Evolutionary conservation across 1,140 invertebrate species (phyloP).

Genomic region (Heterodera carotae): DNA sequence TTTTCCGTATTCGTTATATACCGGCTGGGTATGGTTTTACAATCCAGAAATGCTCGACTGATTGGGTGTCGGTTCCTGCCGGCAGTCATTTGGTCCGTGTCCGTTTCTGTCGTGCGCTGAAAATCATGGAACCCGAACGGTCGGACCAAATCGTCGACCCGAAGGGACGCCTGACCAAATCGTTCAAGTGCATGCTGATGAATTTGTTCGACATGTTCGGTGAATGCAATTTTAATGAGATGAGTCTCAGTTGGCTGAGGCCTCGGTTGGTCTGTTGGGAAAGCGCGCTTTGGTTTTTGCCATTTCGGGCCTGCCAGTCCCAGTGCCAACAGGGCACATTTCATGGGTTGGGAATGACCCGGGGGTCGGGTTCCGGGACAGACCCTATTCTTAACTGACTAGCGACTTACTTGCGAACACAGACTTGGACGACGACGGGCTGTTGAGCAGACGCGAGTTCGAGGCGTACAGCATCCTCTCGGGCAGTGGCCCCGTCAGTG

Average conservation of each 20-base stretch:
- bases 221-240: background rate
- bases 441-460: slow-evolving; percentile 46
- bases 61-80: slow-evolving; percentile 44
- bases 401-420: background rate
- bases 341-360: too few relatives aligned
- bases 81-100: slow-evolving; percentile 40
- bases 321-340: too few relatives aligned
- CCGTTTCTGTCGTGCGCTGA: slow-evolving; percentile 43
- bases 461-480: slow-evolving; percentile 50
- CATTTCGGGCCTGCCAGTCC: too few relatives aligned
- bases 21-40: too few relatives aligned
- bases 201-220: slow-evolving; percentile 53
- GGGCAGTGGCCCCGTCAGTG: slow-evolving; percentile 32
- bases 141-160: slow-evolving; percentile 44
- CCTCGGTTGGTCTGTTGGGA: too few relatives aligned
- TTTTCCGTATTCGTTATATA: too few relatives aligned
- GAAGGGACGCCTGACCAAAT: slow-evolving; percentile 38
- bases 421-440: slow-evolving; percentile 49
- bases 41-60: slow-evolving; percentile 31
- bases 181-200: slow-evolving; percentile 57
- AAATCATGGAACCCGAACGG: slow-evolving; percentile 49
- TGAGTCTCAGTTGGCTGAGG: too few relatives aligned
- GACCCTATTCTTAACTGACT: too few relatives aligned
- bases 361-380: too few relatives aligned
- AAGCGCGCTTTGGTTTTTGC: too few relatives aligned